phyloP scores from a whole-genome alignment of 2,888 invertebrate species.

The Pelosia muscerda region DNA sequence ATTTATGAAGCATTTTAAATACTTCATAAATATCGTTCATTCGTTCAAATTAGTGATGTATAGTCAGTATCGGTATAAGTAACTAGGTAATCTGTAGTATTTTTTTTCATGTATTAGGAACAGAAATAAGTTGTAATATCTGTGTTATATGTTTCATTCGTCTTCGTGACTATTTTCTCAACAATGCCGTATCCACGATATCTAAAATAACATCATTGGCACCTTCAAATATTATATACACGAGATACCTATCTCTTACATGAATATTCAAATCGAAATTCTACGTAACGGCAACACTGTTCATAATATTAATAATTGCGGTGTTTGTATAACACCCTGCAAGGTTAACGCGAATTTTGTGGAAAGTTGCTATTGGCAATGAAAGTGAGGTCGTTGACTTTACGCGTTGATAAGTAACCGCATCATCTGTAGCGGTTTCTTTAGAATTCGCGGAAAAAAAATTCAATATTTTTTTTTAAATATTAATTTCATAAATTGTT shows the following conservation, averaged over 20 bases:
- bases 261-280: not conserved
- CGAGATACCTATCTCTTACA: not conserved
- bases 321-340: not conserved
- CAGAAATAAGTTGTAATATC: too few species aligned
- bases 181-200: too few species aligned
- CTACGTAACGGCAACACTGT: not conserved
- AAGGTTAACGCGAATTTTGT: slow-evolving; percentile 26
- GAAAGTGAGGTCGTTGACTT: slow-evolving; percentile 47
- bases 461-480: not conserved
- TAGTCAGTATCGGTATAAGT: not conserved
- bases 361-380: slow-evolving; percentile 51
- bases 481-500: not conserved
- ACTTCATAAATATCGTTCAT: too few species aligned
- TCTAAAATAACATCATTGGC: too few species aligned
- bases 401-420: slow-evolving; percentile 23
- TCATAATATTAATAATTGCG: slow-evolving; percentile 3
- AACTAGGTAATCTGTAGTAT: too few species aligned
- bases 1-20: not conserved
- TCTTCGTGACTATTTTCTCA: too few species aligned
- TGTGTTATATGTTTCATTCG: too few species aligned
- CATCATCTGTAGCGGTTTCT: slow-evolving; percentile 24
- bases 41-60: not conserved
- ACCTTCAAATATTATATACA: not conserved
- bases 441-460: slow-evolving; percentile 23
- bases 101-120: too few species aligned